Evolutionary conservation across 2,888 invertebrate species (phyloP).

Genomic region (Rosalia funebris): DNA sequence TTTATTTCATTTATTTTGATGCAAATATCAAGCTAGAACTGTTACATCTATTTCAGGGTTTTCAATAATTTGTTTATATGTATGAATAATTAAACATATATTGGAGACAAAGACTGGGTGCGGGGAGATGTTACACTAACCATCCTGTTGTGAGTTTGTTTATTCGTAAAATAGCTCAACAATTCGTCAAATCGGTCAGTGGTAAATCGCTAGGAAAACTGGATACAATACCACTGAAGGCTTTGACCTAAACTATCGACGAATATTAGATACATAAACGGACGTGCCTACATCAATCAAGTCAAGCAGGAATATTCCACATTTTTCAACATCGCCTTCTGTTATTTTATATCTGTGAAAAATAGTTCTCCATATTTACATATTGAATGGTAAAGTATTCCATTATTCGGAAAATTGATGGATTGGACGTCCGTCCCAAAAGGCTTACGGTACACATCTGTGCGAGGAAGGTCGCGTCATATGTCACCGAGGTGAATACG

Average conservation of each 20-base stretch:
- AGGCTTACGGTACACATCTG: constrained; percentile 6
- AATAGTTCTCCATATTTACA: constrained; percentile 6
- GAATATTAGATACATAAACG: not conserved
- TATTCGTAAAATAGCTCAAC: no score
- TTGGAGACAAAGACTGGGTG: no score
- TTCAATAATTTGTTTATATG: no score
- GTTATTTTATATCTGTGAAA: constrained; percentile 5
- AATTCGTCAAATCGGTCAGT: no score
- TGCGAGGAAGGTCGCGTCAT: constrained; percentile 2
- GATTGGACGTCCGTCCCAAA: constrained; percentile 2
- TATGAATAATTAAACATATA: no score
- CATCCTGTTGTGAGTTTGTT: no score
- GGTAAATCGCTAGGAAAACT: no score
- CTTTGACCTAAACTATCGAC: not conserved
- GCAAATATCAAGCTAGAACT: no score
- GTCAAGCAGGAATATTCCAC: not conserved
- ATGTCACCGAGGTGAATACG: constrained; percentile 2
- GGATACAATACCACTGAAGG: no score
- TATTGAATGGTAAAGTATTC: constrained; percentile 4
- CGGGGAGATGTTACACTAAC: no score
- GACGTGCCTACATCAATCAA: not conserved
- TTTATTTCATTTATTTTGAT: no score
- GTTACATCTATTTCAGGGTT: no score
- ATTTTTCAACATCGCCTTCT: not conserved
- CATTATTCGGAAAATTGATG: constrained; percentile 2